Evolutionary conservation across 2,888 invertebrate genomes (phyloP), one percentile per base, ranked within the genome.

Genomic region (Acanthosepion esculentum): DNA sequence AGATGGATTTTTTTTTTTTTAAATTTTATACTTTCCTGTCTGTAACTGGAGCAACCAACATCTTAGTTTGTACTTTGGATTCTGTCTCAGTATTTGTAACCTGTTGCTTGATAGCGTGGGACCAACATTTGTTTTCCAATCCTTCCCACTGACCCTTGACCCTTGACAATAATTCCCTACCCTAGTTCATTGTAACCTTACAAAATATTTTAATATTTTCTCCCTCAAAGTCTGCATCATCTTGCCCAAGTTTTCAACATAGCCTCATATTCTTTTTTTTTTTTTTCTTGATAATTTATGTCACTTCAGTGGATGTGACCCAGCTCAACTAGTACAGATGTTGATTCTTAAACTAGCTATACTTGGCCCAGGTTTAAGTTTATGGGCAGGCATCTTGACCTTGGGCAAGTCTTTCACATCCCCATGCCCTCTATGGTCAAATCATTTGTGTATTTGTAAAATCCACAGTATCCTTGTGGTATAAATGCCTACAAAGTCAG

Each of bases 41-140:
- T 78, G 78, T 78, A 78, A 78, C 78, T 78, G 78, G 78, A 78
- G 78, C 78, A 78, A 78, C 78, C 78, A 78, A 78, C 78, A n/a
- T 78, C 12, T 78, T 78, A 78, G 78, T 78, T 78, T 78, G n/a
- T 78, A 78, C n/a, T 78, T 78, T 78, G n/a, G 33, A 78, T 78
- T 78, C n/a, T 78, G 78, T 78, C 78, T 78, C 33, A n/a, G 78
- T 78, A n/a, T 78, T 78, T 78, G 78, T 78, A 78, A 78, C n/a
- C 78, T n/a, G 78, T 78, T 78, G 78, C 78, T 78, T 78, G n/a
- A 78, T 78, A 78, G 78, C 23, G 78, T n/a, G 78, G 78, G 78
- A 78, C 78, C 78, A 78, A 78, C 78, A 78, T 78, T 78, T 78
- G n/a, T 33, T 78, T 78, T 33, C 78, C 4, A n/a, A 33, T 5